phyloP scores from a whole-genome alignment of 2,113 vertebrate genomes.

The Burhinus oedicnemus region DNA sequence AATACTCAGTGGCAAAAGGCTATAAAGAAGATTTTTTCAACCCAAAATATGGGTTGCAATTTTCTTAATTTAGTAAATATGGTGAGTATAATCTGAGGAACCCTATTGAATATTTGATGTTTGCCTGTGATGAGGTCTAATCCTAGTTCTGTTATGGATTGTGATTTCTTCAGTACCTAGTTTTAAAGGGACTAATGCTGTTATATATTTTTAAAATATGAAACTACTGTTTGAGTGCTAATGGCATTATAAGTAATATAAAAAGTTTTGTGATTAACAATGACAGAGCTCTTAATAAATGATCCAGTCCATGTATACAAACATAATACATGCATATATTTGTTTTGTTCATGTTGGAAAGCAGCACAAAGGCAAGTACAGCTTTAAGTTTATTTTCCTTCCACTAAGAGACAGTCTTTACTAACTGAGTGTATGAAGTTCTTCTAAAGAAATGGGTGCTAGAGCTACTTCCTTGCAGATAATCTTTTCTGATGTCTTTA shows the following conservation, averaged over 20 bases:
- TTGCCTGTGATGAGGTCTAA: not conserved
- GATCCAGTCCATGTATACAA: not conserved
- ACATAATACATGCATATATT: not conserved
- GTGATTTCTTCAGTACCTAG: not conserved
- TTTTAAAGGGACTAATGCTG: not conserved
- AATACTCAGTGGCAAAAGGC: conserved; percentile 77
- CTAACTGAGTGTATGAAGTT: not conserved
- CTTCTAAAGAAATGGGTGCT: not conserved
- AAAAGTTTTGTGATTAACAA: not conserved
- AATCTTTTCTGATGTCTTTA: not conserved
- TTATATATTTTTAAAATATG: not conserved
- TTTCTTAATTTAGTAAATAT: conserved; percentile 80
- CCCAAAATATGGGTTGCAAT: conserved; percentile 76
- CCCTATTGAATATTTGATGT: not conserved
- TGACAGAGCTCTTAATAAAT: not conserved
- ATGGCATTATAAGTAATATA: not conserved
- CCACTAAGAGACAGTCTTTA: not conserved
- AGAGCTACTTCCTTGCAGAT: not conserved
- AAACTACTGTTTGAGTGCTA: not conserved
- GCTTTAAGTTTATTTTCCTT: not conserved
- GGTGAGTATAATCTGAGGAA: conserved; percentile 68
- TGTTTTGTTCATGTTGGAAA: not conserved
- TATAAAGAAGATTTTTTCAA: conserved; percentile 79
- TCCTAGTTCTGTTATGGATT: not conserved
- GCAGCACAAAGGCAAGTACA: not conserved